phyloP scores from a whole-genome alignment of 2,113 vertebrate genomes.

The Sebastes fasciatus region DNA sequence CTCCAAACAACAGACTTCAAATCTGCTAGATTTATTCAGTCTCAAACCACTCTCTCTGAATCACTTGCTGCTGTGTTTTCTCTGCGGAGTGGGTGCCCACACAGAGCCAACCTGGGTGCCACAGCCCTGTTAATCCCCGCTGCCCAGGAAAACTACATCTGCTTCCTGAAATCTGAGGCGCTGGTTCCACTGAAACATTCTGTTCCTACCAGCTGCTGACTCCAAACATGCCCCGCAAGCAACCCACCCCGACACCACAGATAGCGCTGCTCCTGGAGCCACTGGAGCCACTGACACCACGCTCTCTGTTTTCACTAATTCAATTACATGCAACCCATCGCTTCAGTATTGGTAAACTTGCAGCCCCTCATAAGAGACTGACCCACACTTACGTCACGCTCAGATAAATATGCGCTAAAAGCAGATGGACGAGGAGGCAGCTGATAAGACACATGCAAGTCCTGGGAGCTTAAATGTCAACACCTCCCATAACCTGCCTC shows the following conservation, averaged over 20 bases:
- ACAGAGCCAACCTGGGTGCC: slow-evolving; percentile 25
- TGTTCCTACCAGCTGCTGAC: slow-evolving; percentile 77
- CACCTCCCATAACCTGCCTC: slow-evolving; percentile 20
- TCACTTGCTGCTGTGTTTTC: slow-evolving; percentile 23
- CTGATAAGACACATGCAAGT: slow-evolving; percentile 60
- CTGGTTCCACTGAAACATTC: slow-evolving; percentile 72
- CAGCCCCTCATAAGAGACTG: background rate
- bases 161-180: slow-evolving; percentile 79
- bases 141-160: slow-evolving; percentile 58
- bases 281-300: slow-evolving; percentile 18
- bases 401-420: slow-evolving; percentile 43
- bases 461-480: slow-evolving; percentile 28
- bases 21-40: slow-evolving; percentile 3
- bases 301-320: background rate
- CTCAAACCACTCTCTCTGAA: background rate
- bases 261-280: slow-evolving; percentile 37
- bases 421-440: slow-evolving; percentile 46
- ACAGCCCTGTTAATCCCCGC: slow-evolving; percentile 15
- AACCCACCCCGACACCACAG: slow-evolving; percentile 41
- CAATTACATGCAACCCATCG: slow-evolving; percentile 19
- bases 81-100: slow-evolving; percentile 16
- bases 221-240: slow-evolving; percentile 49
- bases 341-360: slow-evolving; percentile 30
- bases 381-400: slow-evolving; percentile 17
- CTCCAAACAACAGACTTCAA: slow-evolving; percentile 23